These are phyloP conservation scores for Nephrotoma guestfalica DNA, from an alignment of 2,888 invertebrate genomes.

Conservation along the genomic window DNA sequence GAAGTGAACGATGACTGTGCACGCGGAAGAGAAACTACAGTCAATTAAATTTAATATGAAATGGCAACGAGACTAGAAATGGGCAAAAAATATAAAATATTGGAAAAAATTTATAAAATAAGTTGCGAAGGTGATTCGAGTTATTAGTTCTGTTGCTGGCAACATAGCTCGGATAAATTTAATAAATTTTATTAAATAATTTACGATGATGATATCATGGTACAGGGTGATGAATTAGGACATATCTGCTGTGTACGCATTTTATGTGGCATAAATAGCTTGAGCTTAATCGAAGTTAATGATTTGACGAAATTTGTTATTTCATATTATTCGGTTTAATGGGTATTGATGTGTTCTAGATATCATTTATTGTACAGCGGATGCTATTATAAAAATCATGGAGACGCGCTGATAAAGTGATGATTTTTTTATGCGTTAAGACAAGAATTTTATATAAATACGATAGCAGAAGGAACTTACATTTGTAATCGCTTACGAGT, in stretches of 20 bases:
- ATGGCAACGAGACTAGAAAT: background rate
- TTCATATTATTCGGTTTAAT: background rate
- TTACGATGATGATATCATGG: background rate
- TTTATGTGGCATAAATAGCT: background rate
- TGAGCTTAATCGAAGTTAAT: background rate
- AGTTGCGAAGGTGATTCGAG: background rate
- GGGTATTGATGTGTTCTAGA: background rate
- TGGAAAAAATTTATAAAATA: background rate
- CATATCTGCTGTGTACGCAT: background rate
- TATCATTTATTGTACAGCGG: background rate
- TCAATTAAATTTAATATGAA: background rate
- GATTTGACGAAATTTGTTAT: background rate
- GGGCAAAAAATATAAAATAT: background rate
- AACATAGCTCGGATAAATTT: background rate
- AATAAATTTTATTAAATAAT: background rate
- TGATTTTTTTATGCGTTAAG: background rate
- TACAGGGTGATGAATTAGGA: background rate
- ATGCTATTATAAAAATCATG: background rate
- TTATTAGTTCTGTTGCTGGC: background rate
- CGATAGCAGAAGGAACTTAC: no score
- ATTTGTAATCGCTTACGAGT: no score
- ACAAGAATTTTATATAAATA: no score
- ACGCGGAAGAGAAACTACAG: background rate
- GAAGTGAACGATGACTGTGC: background rate
- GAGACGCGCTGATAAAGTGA: background rate